Base-by-base conservation (phyloP, 2,888 invertebrate genomes). In the Orthosia cruda region DNA sequence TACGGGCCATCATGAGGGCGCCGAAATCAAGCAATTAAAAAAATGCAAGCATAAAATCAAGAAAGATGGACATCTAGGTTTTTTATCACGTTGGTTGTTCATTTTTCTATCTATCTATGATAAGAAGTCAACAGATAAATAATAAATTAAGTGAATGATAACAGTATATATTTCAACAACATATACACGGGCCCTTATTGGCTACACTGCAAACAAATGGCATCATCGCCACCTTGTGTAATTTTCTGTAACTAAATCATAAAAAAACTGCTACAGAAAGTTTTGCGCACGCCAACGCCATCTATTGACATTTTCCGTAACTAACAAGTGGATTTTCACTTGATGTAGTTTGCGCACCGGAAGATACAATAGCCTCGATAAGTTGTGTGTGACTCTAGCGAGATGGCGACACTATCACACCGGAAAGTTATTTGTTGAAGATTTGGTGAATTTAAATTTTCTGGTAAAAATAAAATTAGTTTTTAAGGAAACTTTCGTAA, bases 231-330 rank as follows among this genome's bases (percentile, higher is more conserved):
- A 71, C 62, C 55, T 61, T 49, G 20, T 45, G 20, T 50, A 9
- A 23, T 4, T 61, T 45, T 18, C 11, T 74, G 7, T 63, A 49
- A 74, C 12, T 20, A 74, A 62, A 63, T 55, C 23, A 7, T 45
- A 52, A 73, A 58, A 45, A n/a, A 57, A 40, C 23, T 49, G 49
- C 23, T 11, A 18, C 15, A 23, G 20, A 45, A n/a, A 52, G 40
- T 2, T 49, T 50, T 58, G 2, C 9, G 16, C 47, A n/a, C 52
- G 18, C 20, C 26, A 71, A 12, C 70, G 89, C 81, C 89, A 89
- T 85, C 90, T 89, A 52, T 77, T 73, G 72, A 26, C 18, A 65
- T 87, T 88, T 86, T 84, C 82, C 79, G 4, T 58, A 77, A 86
- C 77, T 57, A 71, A 4, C 57, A 18, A 50, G 70, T 26, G 15